Conservation (phyloP, 2,888 invertebrate species). For the Ellobium chinense region DNA sequence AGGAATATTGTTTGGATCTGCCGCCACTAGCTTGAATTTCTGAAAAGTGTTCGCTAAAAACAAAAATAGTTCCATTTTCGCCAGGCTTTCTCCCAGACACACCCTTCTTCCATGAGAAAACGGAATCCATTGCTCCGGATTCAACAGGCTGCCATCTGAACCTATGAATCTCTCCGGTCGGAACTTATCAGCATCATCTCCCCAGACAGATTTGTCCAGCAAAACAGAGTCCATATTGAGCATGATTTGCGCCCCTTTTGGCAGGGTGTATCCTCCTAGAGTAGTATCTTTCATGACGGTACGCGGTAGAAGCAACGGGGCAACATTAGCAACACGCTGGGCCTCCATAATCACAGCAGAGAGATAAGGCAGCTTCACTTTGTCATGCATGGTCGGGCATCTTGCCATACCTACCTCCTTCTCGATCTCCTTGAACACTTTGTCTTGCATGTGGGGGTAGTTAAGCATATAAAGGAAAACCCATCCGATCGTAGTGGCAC, state of each 20-base stretch:
- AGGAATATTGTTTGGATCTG: neutral
- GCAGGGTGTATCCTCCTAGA: slow-evolving; percentile 62
- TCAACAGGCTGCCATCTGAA: slow-evolving; percentile 15
- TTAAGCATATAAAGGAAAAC: slow-evolving; percentile 88
- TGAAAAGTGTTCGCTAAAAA: neutral
- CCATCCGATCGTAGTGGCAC: slow-evolving; percentile 92
- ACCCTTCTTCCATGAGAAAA: too few species aligned
- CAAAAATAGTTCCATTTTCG: neutral
- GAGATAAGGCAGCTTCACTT: slow-evolving; percentile 52
- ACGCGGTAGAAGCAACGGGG: slow-evolving; percentile 55
- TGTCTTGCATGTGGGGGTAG: slow-evolving; percentile 83
- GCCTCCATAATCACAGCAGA: slow-evolving; percentile 68
- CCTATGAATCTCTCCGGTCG: slow-evolving; percentile 55
- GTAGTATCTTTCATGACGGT: slow-evolving; percentile 52
- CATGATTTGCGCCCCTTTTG: slow-evolving; percentile 54
- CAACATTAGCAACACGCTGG: slow-evolving; percentile 57
- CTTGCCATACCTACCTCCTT: slow-evolving; percentile 71
- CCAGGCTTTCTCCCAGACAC: neutral
- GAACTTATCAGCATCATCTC: neutral
- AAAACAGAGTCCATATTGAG: slow-evolving; percentile 53
- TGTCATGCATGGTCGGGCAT: slow-evolving; percentile 53
- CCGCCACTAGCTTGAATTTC: neutral
- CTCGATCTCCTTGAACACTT: slow-evolving; percentile 50
- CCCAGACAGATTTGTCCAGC: slow-evolving; percentile 47
- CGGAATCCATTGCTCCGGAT: slow-evolving; percentile 4